phyloP scores from a whole-genome alignment of 2,113 vertebrate species.

The Boulengeromyrus knoepffleri region DNA sequence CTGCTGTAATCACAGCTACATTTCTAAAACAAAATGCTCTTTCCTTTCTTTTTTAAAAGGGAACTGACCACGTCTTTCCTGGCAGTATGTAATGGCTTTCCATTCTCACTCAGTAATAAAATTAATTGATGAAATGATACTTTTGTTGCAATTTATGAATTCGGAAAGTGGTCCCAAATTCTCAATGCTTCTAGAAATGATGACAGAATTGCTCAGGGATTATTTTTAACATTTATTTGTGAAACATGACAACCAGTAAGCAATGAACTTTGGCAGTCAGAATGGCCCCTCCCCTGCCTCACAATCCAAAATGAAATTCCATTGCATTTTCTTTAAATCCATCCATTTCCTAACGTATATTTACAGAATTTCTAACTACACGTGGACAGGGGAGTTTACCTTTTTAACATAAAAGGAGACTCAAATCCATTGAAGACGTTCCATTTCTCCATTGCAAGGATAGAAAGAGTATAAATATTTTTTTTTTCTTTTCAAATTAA shows the following conservation, averaged over 20 bases:
- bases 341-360: slow-evolving; percentile 44
- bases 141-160: neutral
- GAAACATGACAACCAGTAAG: slow-evolving; percentile 60
- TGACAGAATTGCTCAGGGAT: neutral
- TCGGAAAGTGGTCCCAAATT: neutral
- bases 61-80: neutral
- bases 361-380: slow-evolving; percentile 48
- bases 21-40: neutral
- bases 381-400: slow-evolving; percentile 52
- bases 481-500: slow-evolving; percentile 41
- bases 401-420: slow-evolving; percentile 44
- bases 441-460: slow-evolving; percentile 48
- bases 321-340: slow-evolving; percentile 17
- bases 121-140: neutral
- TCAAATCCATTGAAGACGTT: slow-evolving; percentile 52
- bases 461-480: slow-evolving; percentile 49
- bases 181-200: neutral
- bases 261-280: slow-evolving; percentile 45
- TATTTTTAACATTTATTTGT: slow-evolving; percentile 62
- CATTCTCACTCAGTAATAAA: neutral
- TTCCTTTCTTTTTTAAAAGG: neutral
- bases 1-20: neutral
- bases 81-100: neutral
- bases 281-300: slow-evolving; percentile 24
- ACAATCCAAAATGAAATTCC: slow-evolving; percentile 33